These are phyloP conservation scores for Gallinago jamesoni DNA, from an alignment of 2,113 vertebrate species.

Conservation along the genomic window DNA sequence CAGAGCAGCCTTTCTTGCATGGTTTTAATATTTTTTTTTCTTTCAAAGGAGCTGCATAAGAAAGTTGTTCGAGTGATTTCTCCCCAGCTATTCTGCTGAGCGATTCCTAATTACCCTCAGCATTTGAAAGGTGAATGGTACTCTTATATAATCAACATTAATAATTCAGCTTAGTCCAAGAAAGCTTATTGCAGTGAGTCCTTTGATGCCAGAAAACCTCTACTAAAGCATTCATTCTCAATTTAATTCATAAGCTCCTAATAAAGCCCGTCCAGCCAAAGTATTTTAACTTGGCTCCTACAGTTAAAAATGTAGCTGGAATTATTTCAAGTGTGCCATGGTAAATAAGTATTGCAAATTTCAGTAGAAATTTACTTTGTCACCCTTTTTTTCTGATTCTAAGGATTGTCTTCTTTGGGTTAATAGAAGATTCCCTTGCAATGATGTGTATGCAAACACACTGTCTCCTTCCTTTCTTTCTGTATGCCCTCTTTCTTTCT, in stretches of 20 bases:
- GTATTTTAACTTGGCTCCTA: not conserved
- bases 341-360: not conserved
- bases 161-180: conserved; percentile 36
- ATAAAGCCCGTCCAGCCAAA: not conserved
- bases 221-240: not conserved
- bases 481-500: not conserved
- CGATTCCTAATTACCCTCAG: conserved; percentile 32
- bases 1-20: not conserved
- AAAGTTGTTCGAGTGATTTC: conserved; percentile 21
- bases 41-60: not conserved
- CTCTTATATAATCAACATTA: conserved; percentile 59
- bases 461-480: not conserved
- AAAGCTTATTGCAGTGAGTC: conserved; percentile 21
- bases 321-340: not conserved
- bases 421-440: not conserved
- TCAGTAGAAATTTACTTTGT: not conserved
- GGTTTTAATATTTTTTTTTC: not conserved
- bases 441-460: not conserved
- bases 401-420: not conserved
- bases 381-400: not conserved
- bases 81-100: not conserved
- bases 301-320: not conserved
- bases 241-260: not conserved
- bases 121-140: conserved; percentile 58
- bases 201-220: conserved; percentile 18